Conservation (phyloP, 1,140 invertebrate species). For the Cydia strobilella region DNA sequence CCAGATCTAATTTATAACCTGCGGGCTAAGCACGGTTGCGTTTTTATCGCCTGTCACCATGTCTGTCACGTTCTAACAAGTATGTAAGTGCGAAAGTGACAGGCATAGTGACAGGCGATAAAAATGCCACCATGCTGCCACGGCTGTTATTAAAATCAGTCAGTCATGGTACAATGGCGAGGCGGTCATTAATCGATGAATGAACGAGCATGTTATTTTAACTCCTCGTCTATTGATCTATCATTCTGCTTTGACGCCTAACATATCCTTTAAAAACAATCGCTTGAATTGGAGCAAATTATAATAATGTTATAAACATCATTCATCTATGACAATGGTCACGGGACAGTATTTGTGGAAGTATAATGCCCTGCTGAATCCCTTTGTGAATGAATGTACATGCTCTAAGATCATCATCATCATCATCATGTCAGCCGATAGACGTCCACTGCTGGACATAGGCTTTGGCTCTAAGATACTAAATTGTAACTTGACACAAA, state of each 20-base stretch:
- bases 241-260: neutral
- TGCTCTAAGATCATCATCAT: too few species aligned
- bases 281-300: neutral
- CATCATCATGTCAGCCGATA: too few species aligned
- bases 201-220: neutral
- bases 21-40: too few species aligned
- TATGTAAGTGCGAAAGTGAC: too few species aligned
- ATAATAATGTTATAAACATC: neutral
- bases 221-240: too few species aligned
- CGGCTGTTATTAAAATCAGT: too few species aligned
- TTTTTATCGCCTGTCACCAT: too few species aligned
- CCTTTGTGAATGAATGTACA: neutral
- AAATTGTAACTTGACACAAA: neutral
- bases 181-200: neutral
- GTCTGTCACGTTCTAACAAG: too few species aligned
- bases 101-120: too few species aligned
- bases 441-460: too few species aligned
- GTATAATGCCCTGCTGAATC: neutral
- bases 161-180: constrained; percentile 6
- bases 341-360: neutral
- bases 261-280: neutral
- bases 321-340: neutral
- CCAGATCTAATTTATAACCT: too few species aligned
- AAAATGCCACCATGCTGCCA: too few species aligned
- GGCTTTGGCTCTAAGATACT: neutral